Conservation (phyloP, 2,888 invertebrate species). For the Mythimna loreyi region DNA sequence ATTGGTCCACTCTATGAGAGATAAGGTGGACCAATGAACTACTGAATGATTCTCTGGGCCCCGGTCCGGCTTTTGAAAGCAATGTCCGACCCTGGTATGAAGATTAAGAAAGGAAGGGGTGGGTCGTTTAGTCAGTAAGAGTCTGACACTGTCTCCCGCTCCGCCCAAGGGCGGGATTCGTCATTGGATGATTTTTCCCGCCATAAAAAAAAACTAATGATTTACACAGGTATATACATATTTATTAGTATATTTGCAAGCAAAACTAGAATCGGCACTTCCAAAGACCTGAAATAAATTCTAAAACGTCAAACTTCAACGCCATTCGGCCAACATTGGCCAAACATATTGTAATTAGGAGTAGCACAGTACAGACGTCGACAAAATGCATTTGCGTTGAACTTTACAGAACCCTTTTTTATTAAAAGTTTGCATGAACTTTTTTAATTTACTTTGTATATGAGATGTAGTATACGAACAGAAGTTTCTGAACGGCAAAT, state of each 20-base stretch:
- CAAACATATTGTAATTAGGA: conserved; percentile 36
- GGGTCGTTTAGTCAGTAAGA: too few species aligned
- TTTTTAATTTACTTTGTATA: conserved; percentile 65
- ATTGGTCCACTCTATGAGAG: too few species aligned
- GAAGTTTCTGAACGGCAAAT: conserved; percentile 59
- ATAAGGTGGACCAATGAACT: too few species aligned
- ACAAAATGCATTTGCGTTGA: conserved; percentile 57
- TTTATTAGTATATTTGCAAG: background rate
- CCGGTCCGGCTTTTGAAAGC: too few species aligned
- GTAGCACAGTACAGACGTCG: conserved; percentile 40
- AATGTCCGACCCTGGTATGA: too few species aligned
- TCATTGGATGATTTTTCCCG: too few species aligned
- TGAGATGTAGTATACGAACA: conserved; percentile 33
- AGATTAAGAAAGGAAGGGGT: too few species aligned
- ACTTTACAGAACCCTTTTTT: conserved; percentile 54
- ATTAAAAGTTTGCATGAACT: conserved; percentile 58
- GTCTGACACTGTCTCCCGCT: too few species aligned
- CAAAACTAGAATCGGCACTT: background rate
- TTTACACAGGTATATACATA: too few species aligned
- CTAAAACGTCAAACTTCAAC: conserved; percentile 1
- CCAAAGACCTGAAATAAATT: conserved; percentile 3
- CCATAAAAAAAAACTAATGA: too few species aligned
- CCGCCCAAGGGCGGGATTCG: too few species aligned
- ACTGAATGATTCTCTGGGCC: too few species aligned
- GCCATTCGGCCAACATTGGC: background rate